A percentile compares a stretch with the other conserved stretches of the same genome.
Evolutionary conservation across 2,888 invertebrate genomes (phyloP).

Genomic region (Rhyacophila evoluta): DNA sequence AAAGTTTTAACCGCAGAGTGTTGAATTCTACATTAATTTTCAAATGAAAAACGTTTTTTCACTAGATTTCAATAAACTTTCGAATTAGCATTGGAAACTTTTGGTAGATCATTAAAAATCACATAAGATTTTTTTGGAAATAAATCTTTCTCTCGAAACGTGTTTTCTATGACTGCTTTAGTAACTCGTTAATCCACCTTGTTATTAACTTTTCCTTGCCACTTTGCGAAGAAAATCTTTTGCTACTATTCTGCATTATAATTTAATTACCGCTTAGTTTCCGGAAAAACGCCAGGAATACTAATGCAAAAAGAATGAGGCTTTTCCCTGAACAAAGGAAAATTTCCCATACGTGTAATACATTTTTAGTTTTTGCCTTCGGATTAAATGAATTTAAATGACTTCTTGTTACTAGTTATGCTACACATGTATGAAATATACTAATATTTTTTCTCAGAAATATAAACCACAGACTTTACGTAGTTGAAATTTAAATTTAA

Average conservation of each 20-base stretch:
- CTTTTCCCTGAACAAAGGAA: constrained; percentile 19
- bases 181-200: constrained; percentile 7
- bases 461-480: too few relatives aligned
- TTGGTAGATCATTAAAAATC: background rate
- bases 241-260: constrained; percentile 24
- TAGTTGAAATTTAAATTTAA: too few relatives aligned
- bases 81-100: too few relatives aligned
- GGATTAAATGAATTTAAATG: constrained; percentile 11
- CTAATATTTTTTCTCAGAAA: too few relatives aligned
- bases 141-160: background rate
- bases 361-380: constrained; percentile 11
- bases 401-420: background rate
- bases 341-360: background rate
- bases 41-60: too few relatives aligned
- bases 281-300: constrained; percentile 22
- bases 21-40: too few relatives aligned
- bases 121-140: background rate
- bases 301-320: constrained; percentile 24
- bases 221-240: constrained; percentile 12
- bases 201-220: constrained; percentile 24
- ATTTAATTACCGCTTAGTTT: constrained; percentile 22
- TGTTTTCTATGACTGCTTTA: constrained; percentile 3
- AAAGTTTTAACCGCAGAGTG: too few relatives aligned
- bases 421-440: background rate
- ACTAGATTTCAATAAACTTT: too few relatives aligned